Base-by-base conservation (phyloP, 2,113 vertebrate genomes). In the Manacus vitellinus region DNA sequence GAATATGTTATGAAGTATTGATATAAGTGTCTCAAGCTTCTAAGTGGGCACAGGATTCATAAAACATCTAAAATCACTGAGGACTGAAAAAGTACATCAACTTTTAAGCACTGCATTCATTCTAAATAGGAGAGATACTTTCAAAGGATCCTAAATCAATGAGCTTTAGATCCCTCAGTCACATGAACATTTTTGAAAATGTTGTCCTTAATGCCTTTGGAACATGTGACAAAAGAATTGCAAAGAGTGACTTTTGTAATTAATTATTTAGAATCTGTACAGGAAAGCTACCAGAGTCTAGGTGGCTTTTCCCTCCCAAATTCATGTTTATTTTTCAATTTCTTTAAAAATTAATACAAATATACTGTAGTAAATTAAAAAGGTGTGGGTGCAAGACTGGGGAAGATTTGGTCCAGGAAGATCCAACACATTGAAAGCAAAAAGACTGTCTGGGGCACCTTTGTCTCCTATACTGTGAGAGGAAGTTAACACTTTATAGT, bases 291-390 rank as follows among this genome's bases (percentile, higher is more conserved):
- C 14, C 47, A 0, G 3, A 31, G 24, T 62, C 44, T 20, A 37
- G 8, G 6, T 0, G 0, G 2, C 4, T 54, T 46, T 3, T 2
- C 3, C 4, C 4, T 3, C 0, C 3, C 12, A 35, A 9, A 63
- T 12, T 62, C 1, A 9, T n/a, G 4, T 22, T 47, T 62, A 17
- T 17, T 49, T 77, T 74, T 8, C 0, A 39, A 52, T 75, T 68
- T 67, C 9, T 55, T 77, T 72, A 77, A 22, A 70, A 41, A 75
- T 8, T 2, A 49, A 37, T 33, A 31, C 21, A 37, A 46, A 14
- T 49, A 49, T 58, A 27, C 24, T 35, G 6, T 28, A 44, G 10
- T 27, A 83, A 83, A 56, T 52, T 35, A 7, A 44, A 75, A 66
- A 46, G 1, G 1, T 41, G 3, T 70, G 23, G 8, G 5, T n/a